Base-by-base conservation (phyloP, 2,797 vertebrate genomes). In the Gouania willdenowi region DNA sequence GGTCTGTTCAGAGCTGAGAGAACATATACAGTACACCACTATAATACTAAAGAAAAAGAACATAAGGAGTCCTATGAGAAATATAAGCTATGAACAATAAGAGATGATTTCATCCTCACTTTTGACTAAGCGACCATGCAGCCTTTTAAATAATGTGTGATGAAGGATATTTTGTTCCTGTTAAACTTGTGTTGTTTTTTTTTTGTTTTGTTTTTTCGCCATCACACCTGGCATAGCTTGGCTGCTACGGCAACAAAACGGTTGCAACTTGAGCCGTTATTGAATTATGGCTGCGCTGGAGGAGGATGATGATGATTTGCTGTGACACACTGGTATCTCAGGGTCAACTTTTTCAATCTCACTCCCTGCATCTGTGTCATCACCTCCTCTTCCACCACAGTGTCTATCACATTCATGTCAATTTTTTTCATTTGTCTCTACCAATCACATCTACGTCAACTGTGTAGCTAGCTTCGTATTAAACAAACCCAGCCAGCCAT, bases 1-100 rank as follows among this genome's bases (percentile, higher is more conserved):
- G 1, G 61, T 46, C 39, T 32, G 36, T 58, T n/a, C 65, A 49
- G 50, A 61, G 77, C 46, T 60, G 3, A 61, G 33, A 44, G 41
- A 57, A 41, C 41, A 57, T 19, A 19, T 28, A 38, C 21, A 30
- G 32, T 23, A 42, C n/a, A 46, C 23, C 24, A 39, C 5, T 58
- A 24, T 40, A 23, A 36, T 37, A 31, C 27, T 45, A 31, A 16
- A 26, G 18, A 11, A 35, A 34, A 17, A 15, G 5, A 17, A n/a
- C 28, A 10, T 28, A 10, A 36, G 26, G 25, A 42, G 49, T 19
- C 26, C 40, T 37, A 50, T 41, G 12, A 10, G 4, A 19, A 8
- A 33, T 17, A 19, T 10, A 26, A 19, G 30, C 57, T 12, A 41
- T n/a, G n/a, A n/a, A n/a, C n/a, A n/a, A n/a, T n/a, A n/a, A n/a